Evolutionary conservation across 2,888 invertebrate species (phyloP).

Genomic region (Acleris laterana): DNA sequence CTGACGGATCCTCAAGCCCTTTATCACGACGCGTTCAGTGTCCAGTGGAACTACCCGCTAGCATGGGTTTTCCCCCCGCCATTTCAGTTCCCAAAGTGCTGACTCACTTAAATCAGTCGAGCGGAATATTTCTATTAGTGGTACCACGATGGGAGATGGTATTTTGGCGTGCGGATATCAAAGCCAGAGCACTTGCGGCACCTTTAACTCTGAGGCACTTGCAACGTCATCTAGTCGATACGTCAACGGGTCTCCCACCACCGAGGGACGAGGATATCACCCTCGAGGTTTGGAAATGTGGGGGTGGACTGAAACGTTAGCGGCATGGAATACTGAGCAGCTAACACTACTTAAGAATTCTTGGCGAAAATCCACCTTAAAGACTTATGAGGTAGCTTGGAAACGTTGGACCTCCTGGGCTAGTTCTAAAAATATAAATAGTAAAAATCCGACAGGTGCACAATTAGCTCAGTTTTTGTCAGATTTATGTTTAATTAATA

Average conservation of each 20-base stretch:
- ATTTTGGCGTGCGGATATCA: slow-evolving; percentile 44
- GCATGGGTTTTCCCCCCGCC: slow-evolving; percentile 29
- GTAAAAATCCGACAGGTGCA: slow-evolving; percentile 16
- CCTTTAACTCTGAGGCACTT: slow-evolving; percentile 41
- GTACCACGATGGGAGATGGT: slow-evolving; percentile 43
- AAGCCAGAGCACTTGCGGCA: slow-evolving; percentile 41
- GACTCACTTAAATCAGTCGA: slow-evolving; percentile 22
- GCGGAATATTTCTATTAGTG: slow-evolving; percentile 37
- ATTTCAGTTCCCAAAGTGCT: slow-evolving; percentile 12
- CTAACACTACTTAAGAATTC: slow-evolving; percentile 26
- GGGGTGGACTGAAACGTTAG: slow-evolving; percentile 42
- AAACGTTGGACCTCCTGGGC: slow-evolving; percentile 36
- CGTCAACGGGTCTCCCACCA: slow-evolving; percentile 40
- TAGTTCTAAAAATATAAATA: slow-evolving; percentile 11
- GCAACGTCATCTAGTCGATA: slow-evolving; percentile 39
- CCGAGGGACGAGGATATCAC: slow-evolving; percentile 35
- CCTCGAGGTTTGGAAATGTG: slow-evolving; percentile 46
- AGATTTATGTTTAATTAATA: slow-evolving; percentile 34
- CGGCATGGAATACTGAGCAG: slow-evolving; percentile 38
- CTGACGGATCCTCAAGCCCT: slow-evolving; percentile 38
- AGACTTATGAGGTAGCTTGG: slow-evolving; percentile 38
- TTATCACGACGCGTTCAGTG: slow-evolving; percentile 26
- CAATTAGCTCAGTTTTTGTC: slow-evolving; percentile 38
- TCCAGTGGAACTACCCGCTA: slow-evolving; percentile 17
- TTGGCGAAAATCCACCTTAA: slow-evolving; percentile 40